phyloP scores from a whole-genome alignment of 2,888 invertebrate species.

The Pterobdella sp. region DNA sequence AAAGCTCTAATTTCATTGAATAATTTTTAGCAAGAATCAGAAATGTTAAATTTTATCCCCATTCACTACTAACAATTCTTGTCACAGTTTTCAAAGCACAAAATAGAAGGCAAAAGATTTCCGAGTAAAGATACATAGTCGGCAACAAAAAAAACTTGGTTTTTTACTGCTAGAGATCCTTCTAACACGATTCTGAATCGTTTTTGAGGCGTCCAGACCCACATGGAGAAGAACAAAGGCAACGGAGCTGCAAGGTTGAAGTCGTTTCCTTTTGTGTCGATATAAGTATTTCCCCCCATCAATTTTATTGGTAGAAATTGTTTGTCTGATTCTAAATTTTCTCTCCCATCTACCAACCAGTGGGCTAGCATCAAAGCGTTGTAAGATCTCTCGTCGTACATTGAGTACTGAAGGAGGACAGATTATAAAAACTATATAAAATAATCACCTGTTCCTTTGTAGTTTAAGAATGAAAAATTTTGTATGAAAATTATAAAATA shows the following conservation, averaged over 20 bases:
- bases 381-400: conserved; percentile 30
- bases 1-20: no score
- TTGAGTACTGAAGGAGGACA: conserved; percentile 17
- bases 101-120: conserved; percentile 1
- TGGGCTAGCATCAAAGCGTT: conserved; percentile 30
- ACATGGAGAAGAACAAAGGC: conserved; percentile 21
- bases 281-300: conserved; percentile 20
- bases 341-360: background rate
- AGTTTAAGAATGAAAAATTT: no score
- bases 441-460: no score
- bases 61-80: conserved; percentile 4
- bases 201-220: conserved; percentile 11
- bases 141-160: background rate
- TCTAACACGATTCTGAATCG: conserved; percentile 28
- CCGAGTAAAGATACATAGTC: conserved; percentile 21
- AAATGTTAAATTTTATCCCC: background rate
- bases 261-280: conserved; percentile 5
- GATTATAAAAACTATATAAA: no score
- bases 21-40: background rate
- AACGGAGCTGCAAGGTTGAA: background rate
- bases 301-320: background rate
- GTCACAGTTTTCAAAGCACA: conserved; percentile 1
- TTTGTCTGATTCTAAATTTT: background rate
- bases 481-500: no score
- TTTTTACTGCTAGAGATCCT: background rate